Percentiles rank a stretch among this genome's conserved stretches.
These are phyloP conservation scores for Harpalus rufipes DNA, from an alignment of 2,888 invertebrate species.

Conservation along the genomic window DNA sequence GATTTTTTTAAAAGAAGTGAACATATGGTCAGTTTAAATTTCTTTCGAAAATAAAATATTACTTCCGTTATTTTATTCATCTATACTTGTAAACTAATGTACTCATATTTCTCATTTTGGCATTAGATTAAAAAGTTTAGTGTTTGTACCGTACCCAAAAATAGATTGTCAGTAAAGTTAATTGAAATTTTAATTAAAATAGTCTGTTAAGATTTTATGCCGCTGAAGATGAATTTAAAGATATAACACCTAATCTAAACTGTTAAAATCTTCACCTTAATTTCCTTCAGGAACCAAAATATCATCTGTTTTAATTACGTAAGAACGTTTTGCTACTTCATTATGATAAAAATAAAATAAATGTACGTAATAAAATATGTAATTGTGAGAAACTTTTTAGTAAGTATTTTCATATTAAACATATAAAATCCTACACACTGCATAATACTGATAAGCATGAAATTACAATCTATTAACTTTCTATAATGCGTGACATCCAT, in stretches of 20 bases:
- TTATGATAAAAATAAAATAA: not conserved
- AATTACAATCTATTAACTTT: too few relatives aligned
- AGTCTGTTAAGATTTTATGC: conserved; percentile 6
- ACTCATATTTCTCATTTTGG: too few relatives aligned
- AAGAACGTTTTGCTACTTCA: not conserved
- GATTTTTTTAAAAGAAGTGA: not conserved
- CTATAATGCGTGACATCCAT: too few relatives aligned
- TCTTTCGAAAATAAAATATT: conserved; percentile 4
- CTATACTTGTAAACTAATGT: too few relatives aligned
- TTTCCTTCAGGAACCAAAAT: conserved; percentile 7
- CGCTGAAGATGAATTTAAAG: conserved; percentile 31
- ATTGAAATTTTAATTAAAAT: conserved; percentile 29
- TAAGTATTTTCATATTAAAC: too few relatives aligned
- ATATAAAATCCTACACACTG: too few relatives aligned
- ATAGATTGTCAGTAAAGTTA: conserved; percentile 3
- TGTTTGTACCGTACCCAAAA: not conserved
- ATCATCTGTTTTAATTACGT: not conserved
- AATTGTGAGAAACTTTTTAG: too few relatives aligned
- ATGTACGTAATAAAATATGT: too few relatives aligned
- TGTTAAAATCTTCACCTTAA: conserved; percentile 17
- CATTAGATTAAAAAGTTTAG: not conserved
- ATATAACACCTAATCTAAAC: conserved; percentile 32
- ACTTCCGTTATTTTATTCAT: not conserved
- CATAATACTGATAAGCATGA: too few relatives aligned
- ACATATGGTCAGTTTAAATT: not conserved